Evolutionary conservation across 2,797 vertebrate species (phyloP), one percentile per base, ranked within the genome.

Genomic region (Acipenser ruthenus): DNA sequence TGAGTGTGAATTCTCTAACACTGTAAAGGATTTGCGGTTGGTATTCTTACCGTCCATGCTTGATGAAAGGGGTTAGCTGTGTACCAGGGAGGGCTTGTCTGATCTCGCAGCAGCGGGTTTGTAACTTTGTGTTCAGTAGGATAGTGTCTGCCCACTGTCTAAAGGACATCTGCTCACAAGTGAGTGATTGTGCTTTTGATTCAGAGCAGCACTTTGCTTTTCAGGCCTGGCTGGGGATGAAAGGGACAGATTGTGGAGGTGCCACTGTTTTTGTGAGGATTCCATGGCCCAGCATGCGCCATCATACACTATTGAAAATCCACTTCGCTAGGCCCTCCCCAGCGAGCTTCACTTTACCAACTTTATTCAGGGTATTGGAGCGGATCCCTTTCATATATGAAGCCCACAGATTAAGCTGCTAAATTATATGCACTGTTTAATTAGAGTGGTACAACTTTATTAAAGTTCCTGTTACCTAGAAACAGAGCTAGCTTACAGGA

Each of bases 381-480:
- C 66, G 71, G 76, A 64, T 84, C 73, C 73, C 75, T 64, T 74
- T 70, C 58, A 74, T 77, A 70, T 73, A 71, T 66, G 69, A 72
- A 65, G 79, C 66, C 70, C 52, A 50, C 75, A 85, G 79, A 85
- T 82, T 78, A 80, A 74, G 77, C 66, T 73, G 73, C 85, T 83
- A 82, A 75, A 83, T 89, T 86, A 84, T 86, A 84, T 78, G 79
- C 77, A 71, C 72, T 79, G 74, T 83, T 86, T 85, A 89, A 87
- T 89, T 86, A 82, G 80, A 73, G 63, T 72, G 61, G 62, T 72
- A 74, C 77, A 77, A 74, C 71, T 84, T 84, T 86, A 86, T 84
- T 84, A 86, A 87, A 80, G 72, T 79, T 80, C 76, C 62, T 60
- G 80, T 86, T 86, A 81, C 83, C 80, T 82, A 76, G 84, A 78